Evolutionary conservation across 2,797 vertebrate species (phyloP).

Genomic region (Poecilia velifera): DNA sequence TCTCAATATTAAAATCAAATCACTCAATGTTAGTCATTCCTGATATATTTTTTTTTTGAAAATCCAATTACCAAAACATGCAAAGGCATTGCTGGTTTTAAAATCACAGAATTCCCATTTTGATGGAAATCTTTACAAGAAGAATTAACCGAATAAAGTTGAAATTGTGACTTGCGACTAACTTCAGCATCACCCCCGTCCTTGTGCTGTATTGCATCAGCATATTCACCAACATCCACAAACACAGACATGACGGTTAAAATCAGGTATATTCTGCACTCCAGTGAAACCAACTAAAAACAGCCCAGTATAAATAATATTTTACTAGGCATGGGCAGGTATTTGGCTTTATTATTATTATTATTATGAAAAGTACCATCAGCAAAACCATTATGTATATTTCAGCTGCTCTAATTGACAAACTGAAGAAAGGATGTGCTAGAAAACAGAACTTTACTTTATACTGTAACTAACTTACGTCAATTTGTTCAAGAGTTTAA

Average conservation of each 20-base stretch:
- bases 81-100: not conserved
- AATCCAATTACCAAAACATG: not conserved
- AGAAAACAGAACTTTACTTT: not conserved
- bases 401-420: not conserved
- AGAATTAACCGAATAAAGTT: constrained; percentile 7
- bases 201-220: constrained; percentile 73
- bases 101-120: constrained; percentile 26
- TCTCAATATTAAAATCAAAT: not conserved
- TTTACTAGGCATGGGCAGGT: constrained; percentile 18
- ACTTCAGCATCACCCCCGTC: constrained; percentile 55
- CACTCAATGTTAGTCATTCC: not conserved
- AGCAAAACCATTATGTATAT: not conserved
- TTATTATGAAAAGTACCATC: not conserved
- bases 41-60: too few relatives aligned
- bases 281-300: constrained; percentile 40
- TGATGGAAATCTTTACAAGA: constrained; percentile 14
- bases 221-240: constrained; percentile 76
- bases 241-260: constrained; percentile 47
- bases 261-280: constrained; percentile 53
- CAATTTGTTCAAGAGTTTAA: not conserved
- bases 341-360: not conserved
- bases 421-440: not conserved
- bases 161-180: constrained; percentile 23
- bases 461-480: not conserved
- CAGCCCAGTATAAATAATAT: constrained; percentile 19